These are phyloP conservation scores for Philotrypesis tridentata DNA, from an alignment of 1,140 invertebrate genomes.

Conservation along the genomic window DNA sequence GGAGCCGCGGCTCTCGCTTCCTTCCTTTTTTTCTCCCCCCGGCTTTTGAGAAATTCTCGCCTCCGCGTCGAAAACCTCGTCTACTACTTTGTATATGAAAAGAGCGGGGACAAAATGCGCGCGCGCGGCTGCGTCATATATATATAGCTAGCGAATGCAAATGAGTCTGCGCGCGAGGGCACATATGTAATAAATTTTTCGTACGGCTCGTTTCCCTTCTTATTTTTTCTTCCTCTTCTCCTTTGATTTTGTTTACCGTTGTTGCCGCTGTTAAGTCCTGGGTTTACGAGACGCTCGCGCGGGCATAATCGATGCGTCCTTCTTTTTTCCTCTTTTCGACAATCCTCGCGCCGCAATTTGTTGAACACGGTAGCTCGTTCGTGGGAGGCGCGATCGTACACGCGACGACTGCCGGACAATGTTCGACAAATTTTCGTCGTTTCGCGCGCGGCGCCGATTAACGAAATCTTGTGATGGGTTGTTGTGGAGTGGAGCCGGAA, in stretches of 20 bases:
- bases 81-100: conserved; percentile 43
- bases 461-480: neutral
- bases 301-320: conserved; percentile 44
- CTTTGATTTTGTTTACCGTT: conserved; percentile 39
- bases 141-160: conserved; percentile 43
- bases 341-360: conserved; percentile 34
- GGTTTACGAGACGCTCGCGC: conserved; percentile 37
- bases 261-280: conserved; percentile 23
- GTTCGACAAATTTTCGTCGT: neutral
- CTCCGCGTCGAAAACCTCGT: conserved; percentile 18
- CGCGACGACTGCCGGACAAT: neutral
- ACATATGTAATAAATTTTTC: conserved; percentile 43
- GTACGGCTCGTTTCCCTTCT: neutral
- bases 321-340: conserved; percentile 47
- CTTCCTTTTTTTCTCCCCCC: too few species aligned
- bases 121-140: neutral
- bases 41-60: neutral
- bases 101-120: conserved; percentile 25
- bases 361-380: conserved; percentile 28
- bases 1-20: neutral
- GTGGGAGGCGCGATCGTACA: neutral
- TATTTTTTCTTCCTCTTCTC: too few species aligned
- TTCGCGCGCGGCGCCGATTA: too few species aligned
- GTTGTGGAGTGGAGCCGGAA: too few species aligned
- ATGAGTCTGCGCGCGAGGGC: conserved; percentile 26